A percentile compares a stretch with the other conserved stretches of the same genome.
Conservation (phyloP, 2,797 vertebrate genomes). For the Onychomys torridus region DNA sequence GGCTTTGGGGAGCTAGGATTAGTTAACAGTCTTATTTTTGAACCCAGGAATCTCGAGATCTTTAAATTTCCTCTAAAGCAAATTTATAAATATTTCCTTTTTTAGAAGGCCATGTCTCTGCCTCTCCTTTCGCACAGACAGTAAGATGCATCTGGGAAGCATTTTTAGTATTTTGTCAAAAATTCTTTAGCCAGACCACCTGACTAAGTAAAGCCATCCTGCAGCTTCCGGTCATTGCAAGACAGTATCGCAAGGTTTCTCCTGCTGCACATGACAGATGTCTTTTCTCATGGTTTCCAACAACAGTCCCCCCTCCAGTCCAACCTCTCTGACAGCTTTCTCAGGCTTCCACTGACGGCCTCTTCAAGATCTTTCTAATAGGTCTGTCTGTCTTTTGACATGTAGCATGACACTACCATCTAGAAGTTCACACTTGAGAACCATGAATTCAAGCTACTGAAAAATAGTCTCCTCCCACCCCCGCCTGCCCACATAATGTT, state of each 20-base stretch:
- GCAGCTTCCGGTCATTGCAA: not conserved
- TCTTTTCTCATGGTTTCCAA: not conserved
- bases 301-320: not conserved
- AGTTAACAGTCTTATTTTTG: no score
- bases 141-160: not conserved
- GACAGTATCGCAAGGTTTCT: not conserved
- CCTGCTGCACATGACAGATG: no score
- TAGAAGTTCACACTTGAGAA: not conserved
- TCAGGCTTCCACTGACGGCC: not conserved
- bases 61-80: no score
- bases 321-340: not conserved
- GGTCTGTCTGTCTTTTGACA: not conserved
- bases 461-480: not conserved
- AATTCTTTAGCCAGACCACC: not conserved
- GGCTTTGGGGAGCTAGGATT: no score
- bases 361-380: not conserved
- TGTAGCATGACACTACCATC: not conserved
- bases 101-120: no score
- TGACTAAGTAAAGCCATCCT: not conserved
- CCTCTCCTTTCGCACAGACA: not conserved
- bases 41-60: no score
- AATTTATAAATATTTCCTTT: no score
- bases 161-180: not conserved
- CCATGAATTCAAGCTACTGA: not conserved
- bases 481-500: not conserved